phyloP scores from a whole-genome alignment of 1,140 invertebrate species.

The Ganaspis sp. region DNA sequence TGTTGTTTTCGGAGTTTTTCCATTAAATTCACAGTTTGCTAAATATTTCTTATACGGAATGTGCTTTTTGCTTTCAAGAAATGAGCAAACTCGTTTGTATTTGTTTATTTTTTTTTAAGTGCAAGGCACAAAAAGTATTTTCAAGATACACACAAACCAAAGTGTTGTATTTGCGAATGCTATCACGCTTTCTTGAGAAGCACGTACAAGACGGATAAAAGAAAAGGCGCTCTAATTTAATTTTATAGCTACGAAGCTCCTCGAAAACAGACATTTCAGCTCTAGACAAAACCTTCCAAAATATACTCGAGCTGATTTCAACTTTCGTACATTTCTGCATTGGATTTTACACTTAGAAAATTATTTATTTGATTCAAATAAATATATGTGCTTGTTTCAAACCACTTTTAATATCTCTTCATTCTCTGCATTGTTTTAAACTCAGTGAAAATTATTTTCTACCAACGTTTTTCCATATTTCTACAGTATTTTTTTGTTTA shows the following conservation, averaged over 20 bases:
- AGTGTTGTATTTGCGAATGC: slow-evolving; percentile 17
- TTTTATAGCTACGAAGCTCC: slow-evolving; percentile 44
- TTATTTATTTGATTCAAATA: neutral
- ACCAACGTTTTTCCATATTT: no score
- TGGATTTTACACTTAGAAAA: neutral
- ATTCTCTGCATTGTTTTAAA: no score
- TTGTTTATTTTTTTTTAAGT: neutral
- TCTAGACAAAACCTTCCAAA: slow-evolving; percentile 7
- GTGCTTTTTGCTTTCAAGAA: neutral
- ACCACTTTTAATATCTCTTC: no score
- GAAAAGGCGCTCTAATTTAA: slow-evolving; percentile 44
- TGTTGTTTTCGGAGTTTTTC: no score
- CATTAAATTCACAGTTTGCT: no score
- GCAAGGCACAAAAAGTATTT: neutral
- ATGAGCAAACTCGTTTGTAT: neutral
- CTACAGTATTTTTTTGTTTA: no score
- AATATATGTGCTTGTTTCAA: neutral
- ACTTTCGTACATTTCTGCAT: neutral
- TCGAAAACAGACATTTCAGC: slow-evolving; percentile 37
- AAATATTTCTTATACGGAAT: neutral
- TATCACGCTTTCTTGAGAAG: slow-evolving; percentile 16
- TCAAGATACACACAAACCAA: neutral
- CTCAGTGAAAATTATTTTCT: no score
- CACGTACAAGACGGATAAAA: slow-evolving; percentile 28
- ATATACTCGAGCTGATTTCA: neutral